A percentile compares a stretch with the other conserved stretches of the same genome.
Evolutionary conservation across 2,113 vertebrate genomes (phyloP).

Genomic region (Rhizomys pruinosus): DNA sequence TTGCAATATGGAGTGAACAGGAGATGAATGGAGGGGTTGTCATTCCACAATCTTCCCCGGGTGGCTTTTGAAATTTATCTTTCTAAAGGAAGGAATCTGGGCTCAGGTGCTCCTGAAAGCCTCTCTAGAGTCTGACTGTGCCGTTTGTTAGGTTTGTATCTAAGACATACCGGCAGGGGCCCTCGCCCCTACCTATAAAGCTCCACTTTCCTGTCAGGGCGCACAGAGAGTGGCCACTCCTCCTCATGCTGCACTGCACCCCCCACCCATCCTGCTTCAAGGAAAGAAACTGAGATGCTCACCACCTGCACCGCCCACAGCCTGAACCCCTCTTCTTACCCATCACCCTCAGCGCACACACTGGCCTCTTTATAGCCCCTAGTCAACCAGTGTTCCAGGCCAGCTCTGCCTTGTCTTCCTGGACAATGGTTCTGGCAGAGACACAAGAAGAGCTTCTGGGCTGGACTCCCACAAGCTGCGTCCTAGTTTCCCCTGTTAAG

Average conservation of each 20-base stretch:
- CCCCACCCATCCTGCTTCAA: background rate
- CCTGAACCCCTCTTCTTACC: background rate
- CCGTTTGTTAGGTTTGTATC: background rate
- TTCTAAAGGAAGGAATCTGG: slow-evolving; percentile 26
- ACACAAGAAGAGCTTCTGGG: background rate
- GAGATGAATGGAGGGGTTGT: background rate
- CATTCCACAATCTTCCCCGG: background rate
- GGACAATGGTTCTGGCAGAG: slow-evolving; percentile 10
- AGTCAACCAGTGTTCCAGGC: background rate
- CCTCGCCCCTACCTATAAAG: background rate
- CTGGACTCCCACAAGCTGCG: slow-evolving; percentile 25
- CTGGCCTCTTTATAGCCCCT: background rate
- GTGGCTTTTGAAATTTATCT: slow-evolving; percentile 15
- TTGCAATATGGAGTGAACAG: background rate
- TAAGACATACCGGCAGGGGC: background rate
- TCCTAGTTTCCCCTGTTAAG: slow-evolving; percentile 56
- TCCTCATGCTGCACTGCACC: background rate
- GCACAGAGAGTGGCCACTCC: background rate
- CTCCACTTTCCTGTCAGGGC: background rate
- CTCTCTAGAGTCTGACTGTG: slow-evolving; percentile 21
- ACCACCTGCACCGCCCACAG: background rate
- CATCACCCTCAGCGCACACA: background rate
- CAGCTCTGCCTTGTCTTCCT: background rate
- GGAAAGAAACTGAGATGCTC: background rate
- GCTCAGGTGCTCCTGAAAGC: background rate